Evolutionary conservation across 1,140 invertebrate species (phyloP).

Genomic region (Nasonia giraulti): DNA sequence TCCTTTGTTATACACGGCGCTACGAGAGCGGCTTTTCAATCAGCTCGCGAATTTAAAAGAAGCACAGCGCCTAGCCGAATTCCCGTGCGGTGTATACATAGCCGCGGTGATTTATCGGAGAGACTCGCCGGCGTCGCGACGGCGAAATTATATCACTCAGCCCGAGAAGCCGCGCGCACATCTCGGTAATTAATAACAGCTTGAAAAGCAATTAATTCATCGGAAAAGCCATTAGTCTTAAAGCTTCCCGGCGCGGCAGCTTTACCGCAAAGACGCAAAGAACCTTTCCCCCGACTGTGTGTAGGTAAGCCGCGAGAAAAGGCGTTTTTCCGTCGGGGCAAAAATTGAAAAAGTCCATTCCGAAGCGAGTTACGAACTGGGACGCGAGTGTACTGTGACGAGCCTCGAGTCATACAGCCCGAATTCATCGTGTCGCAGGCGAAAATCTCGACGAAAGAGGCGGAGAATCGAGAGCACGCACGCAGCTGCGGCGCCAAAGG

Average conservation of each 20-base stretch:
- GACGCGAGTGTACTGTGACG: not conserved
- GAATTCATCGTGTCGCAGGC: constrained; percentile 25
- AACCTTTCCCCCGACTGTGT: not conserved
- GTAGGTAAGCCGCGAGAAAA: not conserved
- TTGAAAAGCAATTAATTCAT: constrained; percentile 39
- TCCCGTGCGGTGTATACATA: too few species aligned
- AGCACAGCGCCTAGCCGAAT: not conserved
- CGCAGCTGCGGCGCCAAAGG: constrained; percentile 24
- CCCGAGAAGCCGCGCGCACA: too few species aligned
- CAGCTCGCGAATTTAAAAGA: constrained; percentile 7
- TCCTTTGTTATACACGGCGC: not conserved
- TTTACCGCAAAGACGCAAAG: not conserved
- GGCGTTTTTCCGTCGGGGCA: not conserved
- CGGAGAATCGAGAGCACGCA: constrained; percentile 12
- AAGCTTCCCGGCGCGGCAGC: not conserved
- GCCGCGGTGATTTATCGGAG: not conserved
- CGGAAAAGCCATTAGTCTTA: constrained; percentile 16
- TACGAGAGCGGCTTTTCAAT: not conserved
- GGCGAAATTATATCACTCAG: not conserved
- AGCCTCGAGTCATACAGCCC: not conserved
- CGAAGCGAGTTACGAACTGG: constrained; percentile 8
- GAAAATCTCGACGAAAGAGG: constrained; percentile 37
- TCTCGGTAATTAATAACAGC: constrained; percentile 38
- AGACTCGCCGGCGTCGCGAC: not conserved
- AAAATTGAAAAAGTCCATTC: constrained; percentile 30